Base-by-base conservation (phyloP, 2,797 vertebrate genomes). In the Atherinosoma microstoma region DNA sequence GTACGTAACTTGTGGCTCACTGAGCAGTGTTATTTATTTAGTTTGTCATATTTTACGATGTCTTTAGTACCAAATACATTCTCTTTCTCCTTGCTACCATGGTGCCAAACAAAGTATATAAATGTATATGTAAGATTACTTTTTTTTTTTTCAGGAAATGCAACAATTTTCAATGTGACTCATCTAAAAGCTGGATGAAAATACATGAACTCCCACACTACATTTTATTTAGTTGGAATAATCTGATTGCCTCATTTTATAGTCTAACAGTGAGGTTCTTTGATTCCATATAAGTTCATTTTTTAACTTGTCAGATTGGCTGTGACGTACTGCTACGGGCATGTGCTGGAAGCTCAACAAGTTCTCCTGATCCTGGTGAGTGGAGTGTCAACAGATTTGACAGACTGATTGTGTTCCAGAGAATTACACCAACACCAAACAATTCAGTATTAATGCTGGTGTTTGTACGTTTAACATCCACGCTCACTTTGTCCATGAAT, bases 381-480 rank as follows among this genome's bases (percentile, higher is more conserved):
- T 18, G 29, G 70, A 74, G 64, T n/a, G 49, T 83, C 78, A 59
- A 67, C 74, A 75, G 53, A 67, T 51, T 15, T 61, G 80, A 87
- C 82, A 61, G 80, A 68, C 58, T 63, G 80, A 86, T 86, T 77
- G 76, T 78, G 82, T 89, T 87, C 89, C 89, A 89, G 80, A 75
- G 74, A 83, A 82, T 86, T 82, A 85, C 84, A 75, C 78, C 75
- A 84, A 84, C 70, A 58, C 76, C 78, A 79, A 87, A 84, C 74
- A 64, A 78, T 79, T 76, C 79, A 62, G 29, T 74, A 29, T 61
- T 59, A 69, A 61, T 22, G 38, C 42, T 40, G 78, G 49, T 80
- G 77, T 87, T 83, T 80, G 80, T 78, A 40, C 69, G 70, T 86
- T 81, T 66, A 75, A 74, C 68, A n/a, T 87, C 72, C 15, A 72